Evolutionary conservation across 2,888 invertebrate species (phyloP).

Genomic region (Lissonota sp.): DNA sequence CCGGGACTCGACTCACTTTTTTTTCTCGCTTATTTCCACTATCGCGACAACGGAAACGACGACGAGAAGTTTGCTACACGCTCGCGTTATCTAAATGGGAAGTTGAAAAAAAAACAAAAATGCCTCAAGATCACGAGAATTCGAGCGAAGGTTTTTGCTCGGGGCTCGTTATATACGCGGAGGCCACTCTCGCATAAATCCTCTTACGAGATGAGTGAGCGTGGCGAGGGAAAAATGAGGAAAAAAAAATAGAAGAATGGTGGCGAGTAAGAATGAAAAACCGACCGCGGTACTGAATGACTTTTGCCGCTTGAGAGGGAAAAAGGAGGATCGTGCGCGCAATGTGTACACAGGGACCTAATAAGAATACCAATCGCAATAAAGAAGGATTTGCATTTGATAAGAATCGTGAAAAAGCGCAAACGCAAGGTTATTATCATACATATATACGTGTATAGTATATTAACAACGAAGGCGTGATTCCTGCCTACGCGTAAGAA

Average conservation of each 20-base stretch:
- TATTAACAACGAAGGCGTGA: conserved; percentile 28
- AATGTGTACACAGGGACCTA: conserved; percentile 53
- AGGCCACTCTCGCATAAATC: conserved; percentile 75
- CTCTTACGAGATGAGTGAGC: conserved; percentile 67
- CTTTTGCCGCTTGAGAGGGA: conserved; percentile 26
- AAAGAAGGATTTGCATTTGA: conserved; percentile 83
- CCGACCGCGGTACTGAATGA: conserved; percentile 50
- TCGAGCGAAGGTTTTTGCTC: conserved; percentile 45
- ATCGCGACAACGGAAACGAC: conserved; percentile 40
- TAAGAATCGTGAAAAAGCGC: conserved; percentile 80
- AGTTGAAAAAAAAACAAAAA: conserved; percentile 21
- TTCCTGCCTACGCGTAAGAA: conserved; percentile 59
- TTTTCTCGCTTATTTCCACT: background rate
- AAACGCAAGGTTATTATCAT: conserved; percentile 73
- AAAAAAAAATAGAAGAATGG: conserved; percentile 19
- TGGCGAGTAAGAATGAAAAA: conserved; percentile 33
- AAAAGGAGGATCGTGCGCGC: conserved; percentile 15
- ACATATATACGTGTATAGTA: conserved; percentile 59
- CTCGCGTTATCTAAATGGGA: conserved; percentile 61
- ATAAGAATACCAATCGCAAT: conserved; percentile 79
- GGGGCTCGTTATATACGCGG: conserved; percentile 67
- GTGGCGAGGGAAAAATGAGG: conserved; percentile 34
- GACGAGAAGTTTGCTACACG: conserved; percentile 29
- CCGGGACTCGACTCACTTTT: conserved; percentile 11
- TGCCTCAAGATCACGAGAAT: conserved; percentile 44